A percentile compares a stretch with the other conserved stretches of the same genome.
phyloP scores from a whole-genome alignment of 2,888 invertebrate species.

The Leptinotarsa rubiginosa region DNA sequence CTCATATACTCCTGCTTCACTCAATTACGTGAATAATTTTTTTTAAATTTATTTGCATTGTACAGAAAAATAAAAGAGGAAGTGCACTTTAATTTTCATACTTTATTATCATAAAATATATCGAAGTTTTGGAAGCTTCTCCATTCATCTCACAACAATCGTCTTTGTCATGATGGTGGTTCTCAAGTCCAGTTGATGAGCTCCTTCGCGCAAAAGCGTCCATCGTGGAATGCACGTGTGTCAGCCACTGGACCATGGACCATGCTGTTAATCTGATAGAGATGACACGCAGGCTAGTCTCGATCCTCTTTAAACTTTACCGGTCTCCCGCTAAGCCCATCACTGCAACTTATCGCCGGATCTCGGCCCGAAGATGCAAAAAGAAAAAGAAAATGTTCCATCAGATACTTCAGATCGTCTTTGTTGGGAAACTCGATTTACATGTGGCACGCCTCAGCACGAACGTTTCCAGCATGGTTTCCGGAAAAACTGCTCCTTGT shows the following conservation, averaged over 20 bases:
- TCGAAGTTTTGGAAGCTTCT: no score
- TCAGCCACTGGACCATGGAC: slow-evolving; percentile 46
- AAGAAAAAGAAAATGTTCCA: slow-evolving; percentile 23
- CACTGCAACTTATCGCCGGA: slow-evolving; percentile 36
- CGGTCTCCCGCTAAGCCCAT: slow-evolving; percentile 40
- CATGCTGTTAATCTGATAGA: slow-evolving; percentile 51
- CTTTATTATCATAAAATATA: no score
- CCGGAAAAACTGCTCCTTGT: no score
- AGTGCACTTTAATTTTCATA: no score
- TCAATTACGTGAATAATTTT: no score
- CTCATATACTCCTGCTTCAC: no score
- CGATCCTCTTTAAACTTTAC: slow-evolving; percentile 39
- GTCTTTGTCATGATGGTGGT: not conserved
- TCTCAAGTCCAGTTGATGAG: not conserved
- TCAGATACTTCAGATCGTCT: slow-evolving; percentile 4
- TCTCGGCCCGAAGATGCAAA: slow-evolving; percentile 34
- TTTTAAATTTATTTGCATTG: no score
- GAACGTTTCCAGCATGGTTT: no score
- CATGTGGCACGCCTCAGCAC: not conserved
- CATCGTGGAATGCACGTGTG: slow-evolving; percentile 46
- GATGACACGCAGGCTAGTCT: slow-evolving; percentile 50
- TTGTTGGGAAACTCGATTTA: slow-evolving; percentile 2
- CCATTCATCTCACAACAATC: no score
- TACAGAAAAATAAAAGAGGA: no score
- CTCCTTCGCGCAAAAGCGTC: slow-evolving; percentile 3